Percentiles rank a stretch among this genome's conserved stretches.
Evolutionary conservation across 2,888 invertebrate species (phyloP).

Genomic region (Dolichopus griseipennis): DNA sequence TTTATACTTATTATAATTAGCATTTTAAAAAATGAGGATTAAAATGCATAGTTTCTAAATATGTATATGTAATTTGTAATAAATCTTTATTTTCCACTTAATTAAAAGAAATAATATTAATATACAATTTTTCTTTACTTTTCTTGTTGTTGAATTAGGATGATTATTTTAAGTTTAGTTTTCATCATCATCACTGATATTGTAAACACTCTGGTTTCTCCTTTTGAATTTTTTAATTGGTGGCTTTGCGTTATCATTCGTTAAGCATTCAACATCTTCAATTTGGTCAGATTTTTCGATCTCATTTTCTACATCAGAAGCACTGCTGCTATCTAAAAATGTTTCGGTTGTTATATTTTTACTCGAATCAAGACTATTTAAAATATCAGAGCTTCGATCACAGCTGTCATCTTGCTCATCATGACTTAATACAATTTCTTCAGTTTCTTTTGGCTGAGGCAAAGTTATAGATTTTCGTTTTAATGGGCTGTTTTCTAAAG

Average conservation of each 20-base stretch:
- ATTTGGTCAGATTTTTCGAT: background rate
- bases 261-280: background rate
- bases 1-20: background rate
- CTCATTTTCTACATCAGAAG: background rate
- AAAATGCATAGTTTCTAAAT: background rate
- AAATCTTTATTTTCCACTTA: background rate
- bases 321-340: background rate
- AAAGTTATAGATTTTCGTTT: slow-evolving; percentile 32
- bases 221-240: slow-evolving; percentile 39
- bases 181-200: slow-evolving; percentile 26
- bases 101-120: background rate
- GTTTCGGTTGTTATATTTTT: slow-evolving; percentile 12
- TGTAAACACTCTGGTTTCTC: slow-evolving; percentile 38
- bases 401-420: slow-evolving; percentile 16
- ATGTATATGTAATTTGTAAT: background rate
- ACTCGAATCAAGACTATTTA: background rate
- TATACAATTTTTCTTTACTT: no score
- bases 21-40: background rate
- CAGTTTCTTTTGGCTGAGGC: slow-evolving; percentile 26
- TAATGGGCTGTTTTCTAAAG: slow-evolving; percentile 25
- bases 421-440: slow-evolving; percentile 12
- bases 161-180: slow-evolving; percentile 12
- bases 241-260: slow-evolving; percentile 23
- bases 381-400: background rate
- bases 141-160: no score